phyloP scores from a whole-genome alignment of 2,113 vertebrate genomes.

The Panurus biarmicus region DNA sequence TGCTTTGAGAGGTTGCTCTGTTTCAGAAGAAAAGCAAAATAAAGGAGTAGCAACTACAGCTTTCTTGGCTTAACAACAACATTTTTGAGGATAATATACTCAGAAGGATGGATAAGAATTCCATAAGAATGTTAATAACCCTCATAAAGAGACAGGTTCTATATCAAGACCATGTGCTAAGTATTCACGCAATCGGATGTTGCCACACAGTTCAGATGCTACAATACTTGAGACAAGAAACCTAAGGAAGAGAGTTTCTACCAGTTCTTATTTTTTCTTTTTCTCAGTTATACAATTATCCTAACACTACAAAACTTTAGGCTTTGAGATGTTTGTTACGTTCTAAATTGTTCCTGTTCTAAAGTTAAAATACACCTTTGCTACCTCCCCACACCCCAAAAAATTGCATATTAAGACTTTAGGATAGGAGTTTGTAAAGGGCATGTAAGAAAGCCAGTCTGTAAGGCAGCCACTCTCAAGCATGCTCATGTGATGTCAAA shows the following conservation, averaged over 20 bases:
- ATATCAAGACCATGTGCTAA: not conserved
- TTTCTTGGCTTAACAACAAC: not conserved
- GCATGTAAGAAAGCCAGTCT: not conserved
- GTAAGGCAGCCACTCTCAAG: not conserved
- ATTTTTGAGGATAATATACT: not conserved
- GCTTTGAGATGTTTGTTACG: not conserved
- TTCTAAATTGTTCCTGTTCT: not conserved
- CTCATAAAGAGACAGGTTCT: not conserved
- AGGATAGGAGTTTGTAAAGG: not conserved
- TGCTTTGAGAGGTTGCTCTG: not conserved
- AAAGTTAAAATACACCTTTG: not conserved
- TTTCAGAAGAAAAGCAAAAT: not conserved
- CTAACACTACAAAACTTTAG: not conserved
- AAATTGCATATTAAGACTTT: not conserved
- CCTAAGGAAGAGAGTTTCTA: not conserved
- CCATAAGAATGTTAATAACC: not conserved
- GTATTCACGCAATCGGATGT: not conserved
- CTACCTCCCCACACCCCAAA: accelerated
- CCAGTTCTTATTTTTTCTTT: not conserved
- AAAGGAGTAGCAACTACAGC: not conserved
- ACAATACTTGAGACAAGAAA: not conserved
- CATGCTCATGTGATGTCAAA: not conserved
- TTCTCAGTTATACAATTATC: not conserved
- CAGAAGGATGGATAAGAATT: not conserved
- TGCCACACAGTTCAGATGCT: not conserved